Base-by-base conservation (phyloP, 2,113 vertebrate species). In the Xiphophorus maculatus region DNA sequence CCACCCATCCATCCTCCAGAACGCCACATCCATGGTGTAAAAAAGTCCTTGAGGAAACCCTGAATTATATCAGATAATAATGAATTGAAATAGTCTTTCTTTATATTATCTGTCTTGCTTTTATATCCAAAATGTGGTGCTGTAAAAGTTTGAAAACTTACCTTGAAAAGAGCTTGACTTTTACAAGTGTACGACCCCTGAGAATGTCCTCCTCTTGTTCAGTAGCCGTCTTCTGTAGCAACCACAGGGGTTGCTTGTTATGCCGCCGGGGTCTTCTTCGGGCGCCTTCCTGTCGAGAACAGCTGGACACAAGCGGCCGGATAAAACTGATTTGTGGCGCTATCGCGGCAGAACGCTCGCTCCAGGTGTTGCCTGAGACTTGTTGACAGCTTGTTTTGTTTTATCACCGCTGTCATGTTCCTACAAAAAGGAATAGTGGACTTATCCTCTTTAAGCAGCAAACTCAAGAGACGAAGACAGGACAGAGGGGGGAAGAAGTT, bases 201-300 rank as follows among this genome's bases (percentile, higher is more conserved):
- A 37, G 35, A 11, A 11, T 12, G 35, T 37, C 35, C 2, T 37
- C 51, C 27, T 54, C 48, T 42, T n/a, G 37, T 62, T 63, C 77
- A 25, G 51, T 81, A 25, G 37, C 30, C n/a, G 30, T 63, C 51
- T 71, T 32, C 61, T 74, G 40, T 33, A 58, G 61, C 51, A 37
- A 60, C 10, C 6, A 42, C 17, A 70, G 66, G 44, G 80, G 29
- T 76, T 84, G 85, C 85, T 89, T 82, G 77, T 84, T 73, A 86
- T 87, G 81, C 86, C 63, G 70, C 71, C 0, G 67, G 69, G 44
- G 69, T 76, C 77, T 80, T 51, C 25, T 82, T 42, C 25, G 64
- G 61, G 61, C 66, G 33, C 75, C 79, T 89, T 91, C 83, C 84
- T 90, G 82, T 74, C 25, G 30, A 69, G 80, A 48, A 69, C 63